phyloP scores from a whole-genome alignment of 2,113 vertebrate species.

The Paralichthys olivaceus region DNA sequence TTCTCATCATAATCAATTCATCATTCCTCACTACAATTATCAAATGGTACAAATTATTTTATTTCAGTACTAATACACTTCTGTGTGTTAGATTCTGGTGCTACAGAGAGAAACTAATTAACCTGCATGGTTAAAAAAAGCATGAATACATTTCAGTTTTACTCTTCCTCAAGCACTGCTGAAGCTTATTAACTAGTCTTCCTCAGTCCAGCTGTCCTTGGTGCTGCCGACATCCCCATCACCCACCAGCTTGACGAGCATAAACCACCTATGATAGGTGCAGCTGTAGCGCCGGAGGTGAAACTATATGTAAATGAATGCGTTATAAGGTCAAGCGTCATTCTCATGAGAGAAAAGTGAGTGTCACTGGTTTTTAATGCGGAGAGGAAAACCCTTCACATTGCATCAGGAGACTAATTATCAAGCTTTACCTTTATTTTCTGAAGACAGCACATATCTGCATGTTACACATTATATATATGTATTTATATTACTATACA shows the following conservation, averaged over 20 bases:
- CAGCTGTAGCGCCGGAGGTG: constrained; percentile 55
- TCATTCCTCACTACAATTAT: not conserved
- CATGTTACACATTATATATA: not conserved
- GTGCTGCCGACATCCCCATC: constrained; percentile 16
- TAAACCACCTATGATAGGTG: constrained; percentile 19
- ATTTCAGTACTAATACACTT: constrained; percentile 6
- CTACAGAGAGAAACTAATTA: not conserved
- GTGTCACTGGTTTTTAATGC: constrained; percentile 33
- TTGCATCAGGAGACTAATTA: constrained; percentile 19
- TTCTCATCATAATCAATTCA: not conserved
- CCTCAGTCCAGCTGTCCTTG: constrained; percentile 14
- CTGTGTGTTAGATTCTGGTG: not conserved
- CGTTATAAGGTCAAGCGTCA: constrained; percentile 56
- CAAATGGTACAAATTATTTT: constrained; percentile 6
- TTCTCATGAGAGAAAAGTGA: constrained; percentile 15
- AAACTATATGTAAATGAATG: constrained; percentile 64
- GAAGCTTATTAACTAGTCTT: constrained; percentile 4
- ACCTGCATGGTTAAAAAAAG: not conserved
- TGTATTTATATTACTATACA: not conserved
- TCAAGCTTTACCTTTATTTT: constrained; percentile 2
- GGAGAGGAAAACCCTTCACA: not conserved
- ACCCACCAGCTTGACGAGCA: constrained; percentile 22
- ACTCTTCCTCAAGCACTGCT: not conserved
- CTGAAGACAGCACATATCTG: constrained; percentile 6
- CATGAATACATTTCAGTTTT: not conserved